A percentile compares a stretch with the other conserved stretches of the same genome.
phyloP scores from a whole-genome alignment of 2,797 vertebrate genomes.

The Perodicticus potto region DNA sequence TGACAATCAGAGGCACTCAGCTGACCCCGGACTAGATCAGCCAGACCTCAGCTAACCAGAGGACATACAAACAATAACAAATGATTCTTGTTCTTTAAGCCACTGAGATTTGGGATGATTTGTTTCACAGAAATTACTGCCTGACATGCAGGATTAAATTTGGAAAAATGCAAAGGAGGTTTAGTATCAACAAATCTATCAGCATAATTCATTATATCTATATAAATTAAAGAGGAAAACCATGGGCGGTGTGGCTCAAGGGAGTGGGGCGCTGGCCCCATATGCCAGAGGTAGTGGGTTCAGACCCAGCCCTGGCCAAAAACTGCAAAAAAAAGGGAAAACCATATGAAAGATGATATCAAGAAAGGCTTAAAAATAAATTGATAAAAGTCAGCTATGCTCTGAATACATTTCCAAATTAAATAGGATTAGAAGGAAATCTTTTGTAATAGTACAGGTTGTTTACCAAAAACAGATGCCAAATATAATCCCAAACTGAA shows the following conservation, averaged over 20 bases:
- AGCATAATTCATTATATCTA: conserved; percentile 43
- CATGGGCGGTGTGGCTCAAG: not conserved
- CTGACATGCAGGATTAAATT: not conserved
- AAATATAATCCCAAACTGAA: conserved; percentile 59
- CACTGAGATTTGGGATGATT: not conserved
- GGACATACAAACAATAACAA: not conserved
- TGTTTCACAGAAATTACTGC: conserved; percentile 50
- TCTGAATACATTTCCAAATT: conserved; percentile 48
- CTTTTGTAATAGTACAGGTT: conserved; percentile 59
- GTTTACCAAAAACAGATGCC: conserved; percentile 41
- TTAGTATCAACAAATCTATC: conserved; percentile 44
- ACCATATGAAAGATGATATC: conserved; percentile 44
- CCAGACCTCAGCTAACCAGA: not conserved
- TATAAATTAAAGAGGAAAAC: conserved; percentile 47
- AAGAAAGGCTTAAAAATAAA: conserved; percentile 60
- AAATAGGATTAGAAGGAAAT: conserved; percentile 58
- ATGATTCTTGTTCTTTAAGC: not conserved
- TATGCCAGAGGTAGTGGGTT: too few species aligned
- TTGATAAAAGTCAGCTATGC: conserved; percentile 38
- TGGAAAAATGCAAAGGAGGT: conserved; percentile 43
- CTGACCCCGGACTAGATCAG: not conserved
- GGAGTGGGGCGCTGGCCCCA: too few species aligned
- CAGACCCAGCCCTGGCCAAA: too few species aligned
- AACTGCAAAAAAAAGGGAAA: not conserved
- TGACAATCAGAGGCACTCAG: not conserved